These are phyloP conservation scores for Pangasius macronema DNA, from an alignment of 2,797 vertebrate genomes.

Conservation along the genomic window DNA sequence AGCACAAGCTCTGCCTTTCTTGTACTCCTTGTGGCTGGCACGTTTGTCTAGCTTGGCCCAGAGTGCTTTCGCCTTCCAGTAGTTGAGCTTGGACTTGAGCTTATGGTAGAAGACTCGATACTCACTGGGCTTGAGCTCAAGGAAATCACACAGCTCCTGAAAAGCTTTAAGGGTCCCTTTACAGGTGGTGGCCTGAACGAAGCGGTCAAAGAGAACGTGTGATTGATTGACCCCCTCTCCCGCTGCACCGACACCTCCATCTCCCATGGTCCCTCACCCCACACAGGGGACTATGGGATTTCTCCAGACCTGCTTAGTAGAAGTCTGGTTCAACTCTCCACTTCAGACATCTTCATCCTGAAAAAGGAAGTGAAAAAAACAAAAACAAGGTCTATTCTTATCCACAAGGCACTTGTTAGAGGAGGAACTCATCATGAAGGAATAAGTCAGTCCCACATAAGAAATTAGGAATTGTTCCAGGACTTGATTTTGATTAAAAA, in stretches of 20 bases:
- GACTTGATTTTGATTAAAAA: background rate
- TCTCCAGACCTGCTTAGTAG: slow-evolving; percentile 59
- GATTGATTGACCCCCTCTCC: slow-evolving; percentile 80
- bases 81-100: slow-evolving; percentile 97
- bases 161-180: slow-evolving; percentile 96
- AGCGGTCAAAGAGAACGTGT: slow-evolving; percentile 91
- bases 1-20: slow-evolving; percentile 91
- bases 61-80: slow-evolving; percentile 99
- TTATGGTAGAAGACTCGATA: slow-evolving; percentile 95
- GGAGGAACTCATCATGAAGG: background rate
- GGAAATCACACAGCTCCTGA: slow-evolving; percentile 92
- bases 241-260: slow-evolving; percentile 64
- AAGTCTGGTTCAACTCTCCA: slow-evolving; percentile 65
- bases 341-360: slow-evolving; percentile 71
- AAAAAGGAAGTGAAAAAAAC: slow-evolving; percentile 16
- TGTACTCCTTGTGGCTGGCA: slow-evolving; percentile 94
- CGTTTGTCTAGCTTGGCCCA: slow-evolving; percentile 97
- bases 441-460: background rate
- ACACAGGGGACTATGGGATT: slow-evolving; percentile 68
- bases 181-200: slow-evolving; percentile 91
- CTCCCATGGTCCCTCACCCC: slow-evolving; percentile 75
- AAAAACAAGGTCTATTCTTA: background rate
- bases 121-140: slow-evolving; percentile 90
- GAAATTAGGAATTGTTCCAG: background rate
- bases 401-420: background rate